A percentile compares a stretch with the other conserved stretches of the same genome.
Evolutionary conservation across 2,888 invertebrate genomes (phyloP).

Genomic region (Phyllotreta striolata): DNA sequence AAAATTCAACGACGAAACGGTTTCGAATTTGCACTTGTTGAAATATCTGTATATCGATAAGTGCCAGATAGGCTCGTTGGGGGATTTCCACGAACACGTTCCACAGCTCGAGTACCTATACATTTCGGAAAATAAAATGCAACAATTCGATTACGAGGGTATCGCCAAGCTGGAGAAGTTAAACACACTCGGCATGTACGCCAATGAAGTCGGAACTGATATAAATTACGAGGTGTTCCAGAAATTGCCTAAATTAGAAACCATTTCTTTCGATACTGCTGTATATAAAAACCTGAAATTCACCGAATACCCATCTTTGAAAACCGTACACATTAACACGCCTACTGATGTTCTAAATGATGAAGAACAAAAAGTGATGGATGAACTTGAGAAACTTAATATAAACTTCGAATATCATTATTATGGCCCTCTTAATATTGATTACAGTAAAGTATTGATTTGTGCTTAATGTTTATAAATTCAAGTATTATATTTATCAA

Average conservation of each 20-base stretch:
- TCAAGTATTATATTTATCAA: too few relatives aligned
- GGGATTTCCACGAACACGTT: constrained; percentile 19
- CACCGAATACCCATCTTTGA: constrained; percentile 20
- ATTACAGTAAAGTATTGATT: constrained; percentile 28
- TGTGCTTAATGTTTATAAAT: constrained; percentile 18
- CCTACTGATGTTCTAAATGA: constrained; percentile 1
- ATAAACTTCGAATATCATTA: constrained; percentile 23
- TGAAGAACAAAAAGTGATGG: constrained; percentile 15
- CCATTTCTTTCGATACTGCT: constrained; percentile 23
- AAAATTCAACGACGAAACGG: constrained; percentile 19
- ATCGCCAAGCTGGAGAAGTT: constrained; percentile 27
- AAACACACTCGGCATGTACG: constrained; percentile 15
- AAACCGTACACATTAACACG: constrained; percentile 25
- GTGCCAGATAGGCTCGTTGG: constrained; percentile 11
- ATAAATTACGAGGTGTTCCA: constrained; percentile 28
- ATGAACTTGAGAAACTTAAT: constrained; percentile 22
- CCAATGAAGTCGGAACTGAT: constrained; percentile 21
- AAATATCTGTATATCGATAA: constrained; percentile 26
- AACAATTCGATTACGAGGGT: constrained; percentile 18
- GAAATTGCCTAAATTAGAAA: constrained; percentile 26
- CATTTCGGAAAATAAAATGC: constrained; percentile 28
- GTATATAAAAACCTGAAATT: constrained; percentile 26
- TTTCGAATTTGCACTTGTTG: constrained; percentile 17
- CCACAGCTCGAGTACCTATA: constrained; percentile 13
- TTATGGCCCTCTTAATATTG: constrained; percentile 25